Evolutionary conservation across 2,797 vertebrate species (phyloP), one percentile per base, ranked within the genome.

Genomic region (Anas georgica): DNA sequence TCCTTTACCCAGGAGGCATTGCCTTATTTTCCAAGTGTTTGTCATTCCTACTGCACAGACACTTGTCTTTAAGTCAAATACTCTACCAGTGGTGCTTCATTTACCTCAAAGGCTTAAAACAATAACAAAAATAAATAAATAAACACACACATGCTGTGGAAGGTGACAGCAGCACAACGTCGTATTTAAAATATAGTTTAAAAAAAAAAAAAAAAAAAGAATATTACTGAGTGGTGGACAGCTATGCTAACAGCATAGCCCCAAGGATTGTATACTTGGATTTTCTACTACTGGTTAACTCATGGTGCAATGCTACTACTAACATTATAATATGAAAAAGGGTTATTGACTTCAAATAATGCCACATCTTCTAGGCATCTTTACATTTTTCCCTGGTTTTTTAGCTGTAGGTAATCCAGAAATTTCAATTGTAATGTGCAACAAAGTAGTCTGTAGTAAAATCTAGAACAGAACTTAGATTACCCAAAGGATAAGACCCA

Each of bases 51-150:
- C 84, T 93, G 94, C 43, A 33, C 90, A 90, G 94, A 94, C 91
- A 91, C 93, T 95, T 88, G 78, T 92, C 93, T 96, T 95, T 88
- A 91, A 95, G 96, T 93, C 94, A 96, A 92, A 91, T 95, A 94
- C 85, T 54, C 92, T 91, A 96, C 94, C 88, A 92, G 83, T 55
- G 55, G 92, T 90, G 69, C 69, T 90, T 95, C 91, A 93, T 86
- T 77, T 96, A 86, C 81, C 90, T 91, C 90, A 25, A 96, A 92
- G 86, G 68, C 94, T 96, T 75, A 28, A 69, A 26, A 6, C 28
- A 81, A 31, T 18, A 79, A 52, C 50, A 52, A 52, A 28, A 33
- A 96, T 45, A 97, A 96, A 48, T 23, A 48, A 25, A 25, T 7
- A 48, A 48, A 48, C 22, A 48, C 21, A 46, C 45, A 46, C 79